Base-by-base conservation (phyloP, 2,888 invertebrate species). In the Dicyrtoma fusca region DNA sequence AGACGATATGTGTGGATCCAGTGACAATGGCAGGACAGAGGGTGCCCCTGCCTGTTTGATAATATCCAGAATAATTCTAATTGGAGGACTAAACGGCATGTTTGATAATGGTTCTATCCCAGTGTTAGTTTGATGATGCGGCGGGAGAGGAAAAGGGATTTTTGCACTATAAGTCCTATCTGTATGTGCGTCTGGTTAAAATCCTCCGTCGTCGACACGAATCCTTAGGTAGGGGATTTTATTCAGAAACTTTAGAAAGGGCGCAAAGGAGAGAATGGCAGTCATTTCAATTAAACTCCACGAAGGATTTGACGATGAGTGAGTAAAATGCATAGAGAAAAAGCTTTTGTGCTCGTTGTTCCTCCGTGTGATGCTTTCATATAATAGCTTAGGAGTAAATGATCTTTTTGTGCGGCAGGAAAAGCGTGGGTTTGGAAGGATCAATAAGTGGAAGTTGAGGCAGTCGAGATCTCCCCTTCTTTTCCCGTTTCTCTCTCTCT, bases 351-450 rank as follows among this genome's bases (percentile, higher is more conserved):
- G 14, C 10, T 47, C 3, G 63, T 21, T 47, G 49, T 64, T 47
- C 64, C 64, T 49, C 23, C 8, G 64, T 49, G 64, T 64, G 25
- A 64, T 64, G 49, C 64, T 47, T 64, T 64, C 64, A 23, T 49
- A 49, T 64, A 64, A 49, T 64, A 64, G 64, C 34, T 64, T 49
- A 47, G 26, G 64, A 47, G 64, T 64, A 64, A 64, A 64, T 64
- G 64, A 64, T 64, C 64, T 64, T 64, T 64, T 64, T 64, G 47
- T 47, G 61, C 34, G 44, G 44, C 34, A 42, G n/a, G 61, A 61
- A 61, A 61, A 42, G 61, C 34, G 61, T 49, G n/a, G 47, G 45
- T 21, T 49, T 64, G 25, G 25, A 49, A 25, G 26, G 64, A 64
- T 64, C 64, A 64, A 64, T 64, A 64, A 45, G 21, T 47, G 47